Evolutionary conservation across 2,888 invertebrate species (phyloP).

Genomic region (Cheilosia soror): DNA sequence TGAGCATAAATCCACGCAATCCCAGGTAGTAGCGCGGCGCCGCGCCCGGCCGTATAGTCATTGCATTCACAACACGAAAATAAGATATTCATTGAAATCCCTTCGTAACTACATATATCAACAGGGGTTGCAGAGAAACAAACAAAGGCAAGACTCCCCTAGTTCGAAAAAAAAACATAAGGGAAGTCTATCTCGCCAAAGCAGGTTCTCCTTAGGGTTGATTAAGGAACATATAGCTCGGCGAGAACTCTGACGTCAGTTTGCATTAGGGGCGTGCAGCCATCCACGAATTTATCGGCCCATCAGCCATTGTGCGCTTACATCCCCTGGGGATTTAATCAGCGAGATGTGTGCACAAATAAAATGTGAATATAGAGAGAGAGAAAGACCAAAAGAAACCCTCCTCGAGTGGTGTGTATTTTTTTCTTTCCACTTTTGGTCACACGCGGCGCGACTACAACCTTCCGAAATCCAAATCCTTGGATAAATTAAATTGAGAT

Average conservation of each 20-base stretch:
- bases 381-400: slow-evolving; percentile 31
- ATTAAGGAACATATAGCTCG: slow-evolving; percentile 18
- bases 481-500: slow-evolving; percentile 73
- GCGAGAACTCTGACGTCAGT: slow-evolving; percentile 53
- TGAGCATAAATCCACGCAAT: slow-evolving; percentile 70
- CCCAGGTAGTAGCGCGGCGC: slow-evolving; percentile 53
- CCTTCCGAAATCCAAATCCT: slow-evolving; percentile 52
- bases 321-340: slow-evolving; percentile 73
- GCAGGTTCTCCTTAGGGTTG: slow-evolving; percentile 67
- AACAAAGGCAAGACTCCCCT: slow-evolving; percentile 40
- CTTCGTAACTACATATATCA: slow-evolving; percentile 6
- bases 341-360: slow-evolving; percentile 66
- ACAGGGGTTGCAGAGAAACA: slow-evolving; percentile 54
- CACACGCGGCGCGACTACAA: slow-evolving; percentile 63
- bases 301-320: slow-evolving; percentile 34
- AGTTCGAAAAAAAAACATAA: slow-evolving; percentile 17
- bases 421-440: slow-evolving; percentile 67
- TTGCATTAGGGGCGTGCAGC: slow-evolving; percentile 74
- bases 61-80: slow-evolving; percentile 30
- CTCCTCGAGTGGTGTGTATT: slow-evolving; percentile 67
- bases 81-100: slow-evolving; percentile 74
- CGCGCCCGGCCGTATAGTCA: slow-evolving; percentile 9
- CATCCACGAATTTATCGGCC: slow-evolving; percentile 69
- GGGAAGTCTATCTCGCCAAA: slow-evolving; percentile 39
- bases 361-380: slow-evolving; percentile 49